phyloP scores from a whole-genome alignment of 2,797 vertebrate species.

The Ceryle rudis region DNA sequence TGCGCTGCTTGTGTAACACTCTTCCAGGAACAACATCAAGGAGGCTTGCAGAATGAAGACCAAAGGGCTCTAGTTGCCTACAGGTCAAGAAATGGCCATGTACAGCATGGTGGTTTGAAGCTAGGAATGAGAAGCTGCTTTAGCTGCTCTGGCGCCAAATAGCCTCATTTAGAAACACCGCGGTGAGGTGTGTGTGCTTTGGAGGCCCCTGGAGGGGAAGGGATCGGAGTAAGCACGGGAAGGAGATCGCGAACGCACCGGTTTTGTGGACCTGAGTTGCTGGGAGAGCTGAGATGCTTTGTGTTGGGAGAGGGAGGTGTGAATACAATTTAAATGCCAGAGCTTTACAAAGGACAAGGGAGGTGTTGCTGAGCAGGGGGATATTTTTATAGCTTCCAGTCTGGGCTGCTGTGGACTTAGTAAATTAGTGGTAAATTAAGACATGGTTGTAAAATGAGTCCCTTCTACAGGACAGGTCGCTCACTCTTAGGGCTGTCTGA shows the following conservation, averaged over 20 bases:
- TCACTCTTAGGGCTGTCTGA: neutral
- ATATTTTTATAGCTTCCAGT: conserved; percentile 1
- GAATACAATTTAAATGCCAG: neutral
- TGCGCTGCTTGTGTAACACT: neutral
- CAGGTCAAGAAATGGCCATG: neutral
- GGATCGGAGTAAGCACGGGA: neutral
- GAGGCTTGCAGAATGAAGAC: neutral
- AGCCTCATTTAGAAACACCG: neutral
- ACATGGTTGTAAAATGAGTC: neutral
- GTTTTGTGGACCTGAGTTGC: neutral
- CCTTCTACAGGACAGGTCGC: neutral
- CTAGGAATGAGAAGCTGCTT: neutral
- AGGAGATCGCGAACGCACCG: neutral
- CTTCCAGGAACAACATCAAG: neutral
- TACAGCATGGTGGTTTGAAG: neutral
- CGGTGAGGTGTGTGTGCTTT: neutral
- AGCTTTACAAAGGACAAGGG: conserved; percentile 1
- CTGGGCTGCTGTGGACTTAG: neutral
- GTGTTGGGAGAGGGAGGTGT: conserved; percentile 6
- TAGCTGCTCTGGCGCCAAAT: neutral
- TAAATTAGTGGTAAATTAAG: neutral
- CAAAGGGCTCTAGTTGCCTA: neutral
- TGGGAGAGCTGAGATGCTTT: neutral
- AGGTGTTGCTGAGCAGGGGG: neutral
- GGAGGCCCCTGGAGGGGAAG: neutral